Evolutionary conservation across 2,113 vertebrate species (phyloP).

Genomic region (Tamias sibiricus): DNA sequence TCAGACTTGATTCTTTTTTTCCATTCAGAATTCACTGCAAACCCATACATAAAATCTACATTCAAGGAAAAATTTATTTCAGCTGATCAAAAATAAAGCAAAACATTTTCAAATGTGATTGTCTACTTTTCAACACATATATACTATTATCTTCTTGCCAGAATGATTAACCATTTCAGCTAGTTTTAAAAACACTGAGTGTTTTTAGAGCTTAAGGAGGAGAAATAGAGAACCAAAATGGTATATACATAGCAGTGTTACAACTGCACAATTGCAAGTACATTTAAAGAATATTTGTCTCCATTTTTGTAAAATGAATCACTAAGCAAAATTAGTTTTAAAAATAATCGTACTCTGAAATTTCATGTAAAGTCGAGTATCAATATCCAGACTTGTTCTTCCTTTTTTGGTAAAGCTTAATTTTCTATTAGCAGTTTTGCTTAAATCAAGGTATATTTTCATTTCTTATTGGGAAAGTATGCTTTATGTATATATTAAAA

Average conservation of each 20-base stretch:
- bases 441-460: conserved; percentile 30
- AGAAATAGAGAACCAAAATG: not conserved
- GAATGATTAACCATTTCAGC: conserved; percentile 2
- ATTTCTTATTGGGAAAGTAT: not conserved
- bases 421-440: conserved; percentile 42
- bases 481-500: not conserved
- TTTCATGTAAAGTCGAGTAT: conserved; percentile 39
- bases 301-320: conserved; percentile 30
- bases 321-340: conserved; percentile 24
- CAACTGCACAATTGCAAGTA: conserved; percentile 13
- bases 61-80: not conserved
- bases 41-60: conserved; percentile 52
- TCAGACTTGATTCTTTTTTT: conserved; percentile 60
- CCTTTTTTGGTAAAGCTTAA: conserved; percentile 13
- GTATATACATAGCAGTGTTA: not conserved
- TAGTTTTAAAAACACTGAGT: conserved; percentile 17
- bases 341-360: conserved; percentile 44
- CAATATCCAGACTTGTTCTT: not conserved
- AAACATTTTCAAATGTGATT: conserved; percentile 48
- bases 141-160: not conserved
- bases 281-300: not conserved
- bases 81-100: conserved; percentile 12
- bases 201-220: not conserved
- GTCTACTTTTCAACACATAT: not conserved
- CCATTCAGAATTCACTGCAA: conserved; percentile 66